Percentiles rank a stretch among this genome's conserved stretches.
Conservation (phyloP, 2,888 invertebrate genomes). For the Aproaerema taeniolella region DNA sequence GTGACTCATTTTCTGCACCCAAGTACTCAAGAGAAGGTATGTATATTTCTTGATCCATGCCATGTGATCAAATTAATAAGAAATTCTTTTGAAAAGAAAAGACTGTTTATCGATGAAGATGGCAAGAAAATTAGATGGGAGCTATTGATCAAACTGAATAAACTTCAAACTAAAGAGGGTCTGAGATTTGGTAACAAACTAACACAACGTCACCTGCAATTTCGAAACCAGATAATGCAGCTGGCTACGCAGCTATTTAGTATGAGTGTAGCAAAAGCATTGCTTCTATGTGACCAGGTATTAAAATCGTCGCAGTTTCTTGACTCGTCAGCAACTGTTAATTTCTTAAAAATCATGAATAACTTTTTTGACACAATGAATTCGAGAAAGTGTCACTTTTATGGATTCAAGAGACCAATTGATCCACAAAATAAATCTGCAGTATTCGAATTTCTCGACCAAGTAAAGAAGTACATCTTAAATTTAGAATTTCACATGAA, state of each 20-base stretch:
- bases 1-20: constrained; percentile 25
- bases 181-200: constrained; percentile 20
- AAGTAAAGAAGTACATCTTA: background rate
- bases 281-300: constrained; percentile 3
- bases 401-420: constrained; percentile 14
- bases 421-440: background rate
- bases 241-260: constrained; percentile 14
- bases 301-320: constrained; percentile 1
- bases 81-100: constrained; percentile 21
- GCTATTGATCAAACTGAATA: constrained; percentile 18
- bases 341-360: constrained; percentile 16
- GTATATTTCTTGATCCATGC: constrained; percentile 24
- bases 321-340: constrained; percentile 8
- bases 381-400: background rate
- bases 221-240: constrained; percentile 20
- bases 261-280: constrained; percentile 11
- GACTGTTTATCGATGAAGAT: constrained; percentile 15
- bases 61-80: constrained; percentile 24
- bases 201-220: constrained; percentile 7
- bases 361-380: constrained; percentile 17
- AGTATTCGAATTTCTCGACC: background rate
- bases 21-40: constrained; percentile 17
- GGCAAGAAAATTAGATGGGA: constrained; percentile 20
- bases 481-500: background rate
- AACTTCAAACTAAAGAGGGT: constrained; percentile 18